Conservation (phyloP, 2,888 invertebrate species). For the Stictocephala bisonia region DNA sequence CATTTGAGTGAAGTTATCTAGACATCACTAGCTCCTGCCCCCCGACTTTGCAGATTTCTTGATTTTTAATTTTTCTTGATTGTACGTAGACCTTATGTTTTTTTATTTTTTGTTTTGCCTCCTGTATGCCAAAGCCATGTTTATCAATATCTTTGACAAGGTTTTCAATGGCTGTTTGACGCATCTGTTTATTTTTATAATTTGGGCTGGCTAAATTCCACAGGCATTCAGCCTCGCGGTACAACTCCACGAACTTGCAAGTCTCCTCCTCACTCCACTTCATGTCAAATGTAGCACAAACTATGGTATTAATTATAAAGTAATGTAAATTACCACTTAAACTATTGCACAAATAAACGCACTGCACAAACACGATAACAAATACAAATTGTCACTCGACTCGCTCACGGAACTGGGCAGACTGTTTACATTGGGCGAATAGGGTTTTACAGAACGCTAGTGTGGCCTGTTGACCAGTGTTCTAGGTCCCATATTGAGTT, state of each 20-base stretch:
- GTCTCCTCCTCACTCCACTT: conserved; percentile 68
- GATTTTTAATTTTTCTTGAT: conserved; percentile 68
- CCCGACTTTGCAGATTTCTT: conserved; percentile 46
- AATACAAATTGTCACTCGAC: no score
- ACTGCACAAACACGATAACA: no score
- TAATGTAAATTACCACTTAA: no score
- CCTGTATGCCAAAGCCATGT: conserved; percentile 63
- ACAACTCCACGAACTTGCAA: conserved; percentile 67
- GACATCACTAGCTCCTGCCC: conserved; percentile 35
- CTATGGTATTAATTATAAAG: no score
- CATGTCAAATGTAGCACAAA: no score
- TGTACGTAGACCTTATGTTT: conserved; percentile 67
- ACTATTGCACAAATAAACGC: no score
- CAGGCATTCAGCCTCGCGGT: conserved; percentile 67
- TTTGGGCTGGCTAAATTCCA: conserved; percentile 66
- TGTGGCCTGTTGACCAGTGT: no score
- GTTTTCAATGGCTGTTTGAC: conserved; percentile 70
- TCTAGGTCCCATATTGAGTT: no score
- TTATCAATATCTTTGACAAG: conserved; percentile 63
- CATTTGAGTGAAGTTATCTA: conserved; percentile 46
- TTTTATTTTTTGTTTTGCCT: conserved; percentile 68
- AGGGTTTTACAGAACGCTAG: no score
- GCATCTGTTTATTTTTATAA: conserved; percentile 65
- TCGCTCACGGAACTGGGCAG: no score
- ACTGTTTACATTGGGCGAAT: no score